Evolutionary conservation across 2,797 vertebrate genomes (phyloP), one percentile per base, ranked within the genome.

Genomic region (Momotus momota): DNA sequence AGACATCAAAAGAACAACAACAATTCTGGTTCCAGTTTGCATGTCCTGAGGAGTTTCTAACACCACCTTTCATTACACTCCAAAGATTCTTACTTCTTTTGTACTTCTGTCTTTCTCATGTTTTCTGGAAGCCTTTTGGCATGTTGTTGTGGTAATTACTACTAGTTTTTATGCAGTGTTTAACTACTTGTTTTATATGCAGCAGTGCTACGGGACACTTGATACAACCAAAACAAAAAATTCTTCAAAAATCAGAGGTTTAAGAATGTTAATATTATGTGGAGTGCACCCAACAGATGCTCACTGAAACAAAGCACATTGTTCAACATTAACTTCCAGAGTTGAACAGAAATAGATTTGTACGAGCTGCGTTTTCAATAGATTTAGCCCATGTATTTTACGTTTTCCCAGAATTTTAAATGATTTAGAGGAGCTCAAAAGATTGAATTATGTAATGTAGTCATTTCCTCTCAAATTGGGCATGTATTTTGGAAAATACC

Each of bases 41-140:
- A 88, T 78, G 61, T 75, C 41, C 61, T 49, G 45, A 79, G 57
- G 38, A 86, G 51, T 72, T 85, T 61, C 17, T 66, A 92, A 79
- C 25, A 38, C 43, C 14, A 72, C 62, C 35, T 94, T 89, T 91
- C 16, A 74, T 90, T 86, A 33, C 69, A 81, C 88, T 94, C 87
- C 90, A 85, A 69, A 19, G 49, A 87, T 71, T 90, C 78, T 70
- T 93, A 27, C 27, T 78, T 81, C 43, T 79, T 88, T 93, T 88
- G 7, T 73, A n/a, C 17, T 46, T 89, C 14, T 69, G 72, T 40
- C 22, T 95, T 94, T 96, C 74, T 81, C 35, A 74, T 91, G 73
- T 67, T 91, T 93, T 73, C 29, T 90, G 90, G 78, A 94, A 97
- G 70, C 17, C 33, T 93, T 84, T 72, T 93, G 94, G 51, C 45